Conservation (phyloP, 1,140 invertebrate genomes). For the Zaprionus ornatus region DNA sequence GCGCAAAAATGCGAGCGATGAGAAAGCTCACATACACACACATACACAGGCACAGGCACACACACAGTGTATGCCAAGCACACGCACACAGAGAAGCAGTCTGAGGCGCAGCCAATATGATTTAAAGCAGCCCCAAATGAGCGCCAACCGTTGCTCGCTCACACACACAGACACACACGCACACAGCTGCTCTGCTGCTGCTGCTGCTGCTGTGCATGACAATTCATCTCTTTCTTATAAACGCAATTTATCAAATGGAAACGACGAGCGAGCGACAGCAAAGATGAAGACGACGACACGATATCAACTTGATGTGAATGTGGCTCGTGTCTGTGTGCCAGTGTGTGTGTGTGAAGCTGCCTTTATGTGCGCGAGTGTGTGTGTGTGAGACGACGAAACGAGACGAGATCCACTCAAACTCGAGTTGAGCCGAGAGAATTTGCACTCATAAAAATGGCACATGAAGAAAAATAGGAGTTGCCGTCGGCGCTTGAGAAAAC, state of each 20-base stretch:
- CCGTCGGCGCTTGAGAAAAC: constrained; percentile 59
- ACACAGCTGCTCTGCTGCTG: constrained; percentile 44
- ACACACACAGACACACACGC: constrained; percentile 30
- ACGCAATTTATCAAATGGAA: constrained; percentile 84
- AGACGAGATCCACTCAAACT: constrained; percentile 49
- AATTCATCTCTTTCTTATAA: constrained; percentile 84
- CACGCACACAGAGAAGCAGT: constrained; percentile 22
- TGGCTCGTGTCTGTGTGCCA: constrained; percentile 5
- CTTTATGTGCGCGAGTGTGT: background rate
- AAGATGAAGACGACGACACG: constrained; percentile 83
- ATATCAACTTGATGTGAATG: constrained; percentile 69
- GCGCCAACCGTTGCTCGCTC: constrained; percentile 61
- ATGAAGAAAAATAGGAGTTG: constrained; percentile 82
- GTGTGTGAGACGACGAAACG: constrained; percentile 28
- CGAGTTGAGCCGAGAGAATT: constrained; percentile 31
- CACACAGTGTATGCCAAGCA: background rate
- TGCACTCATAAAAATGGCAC: constrained; percentile 59
- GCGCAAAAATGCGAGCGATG: constrained; percentile 57
- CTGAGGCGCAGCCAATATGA: constrained; percentile 78
- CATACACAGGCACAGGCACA: constrained; percentile 31
- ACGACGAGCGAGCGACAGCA: constrained; percentile 83
- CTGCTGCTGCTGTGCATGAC: constrained; percentile 78
- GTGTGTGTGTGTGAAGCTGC: background rate
- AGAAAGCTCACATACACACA: constrained; percentile 50
- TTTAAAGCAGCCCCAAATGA: constrained; percentile 69